These are phyloP conservation scores for Temnothorax curvispinosus DNA, from an alignment of 1,140 invertebrate genomes.

Conservation along the genomic window DNA sequence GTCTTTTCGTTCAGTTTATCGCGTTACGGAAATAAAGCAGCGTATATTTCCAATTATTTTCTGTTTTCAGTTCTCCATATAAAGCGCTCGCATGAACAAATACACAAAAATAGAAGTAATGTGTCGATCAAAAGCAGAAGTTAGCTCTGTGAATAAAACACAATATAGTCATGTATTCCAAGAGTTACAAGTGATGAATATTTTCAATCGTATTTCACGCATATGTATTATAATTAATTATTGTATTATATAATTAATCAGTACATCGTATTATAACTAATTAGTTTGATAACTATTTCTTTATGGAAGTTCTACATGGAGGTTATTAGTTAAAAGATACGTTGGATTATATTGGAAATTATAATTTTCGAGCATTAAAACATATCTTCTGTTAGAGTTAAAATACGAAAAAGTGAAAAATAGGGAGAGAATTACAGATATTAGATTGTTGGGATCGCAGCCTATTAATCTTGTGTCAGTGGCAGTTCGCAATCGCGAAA, in stretches of 20 bases:
- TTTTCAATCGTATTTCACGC: neutral
- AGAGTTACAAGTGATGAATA: neutral
- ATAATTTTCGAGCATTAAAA: neutral
- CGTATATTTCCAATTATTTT: neutral
- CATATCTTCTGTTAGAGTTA: neutral
- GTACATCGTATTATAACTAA: neutral
- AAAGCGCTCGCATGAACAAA: neutral
- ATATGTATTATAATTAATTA: neutral
- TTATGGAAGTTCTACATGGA: neutral
- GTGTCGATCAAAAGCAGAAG: neutral
- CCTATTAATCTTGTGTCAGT: neutral
- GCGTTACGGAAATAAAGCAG: neutral
- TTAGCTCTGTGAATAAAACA: neutral
- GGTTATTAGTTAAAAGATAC: neutral
- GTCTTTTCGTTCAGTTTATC: neutral
- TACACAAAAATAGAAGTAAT: neutral
- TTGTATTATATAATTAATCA: neutral
- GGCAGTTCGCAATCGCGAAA: neutral
- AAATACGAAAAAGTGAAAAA: neutral
- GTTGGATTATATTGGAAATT: neutral
- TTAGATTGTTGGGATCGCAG: too few species aligned
- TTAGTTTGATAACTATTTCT: neutral
- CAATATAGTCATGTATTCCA: neutral
- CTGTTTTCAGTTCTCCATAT: neutral
- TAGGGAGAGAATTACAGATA: neutral